A percentile compares a stretch with the other conserved stretches of the same genome.
These are phyloP conservation scores for Melanotaenia parkinsoni DNA, from an alignment of 2,797 vertebrate species.

Conservation along the genomic window DNA sequence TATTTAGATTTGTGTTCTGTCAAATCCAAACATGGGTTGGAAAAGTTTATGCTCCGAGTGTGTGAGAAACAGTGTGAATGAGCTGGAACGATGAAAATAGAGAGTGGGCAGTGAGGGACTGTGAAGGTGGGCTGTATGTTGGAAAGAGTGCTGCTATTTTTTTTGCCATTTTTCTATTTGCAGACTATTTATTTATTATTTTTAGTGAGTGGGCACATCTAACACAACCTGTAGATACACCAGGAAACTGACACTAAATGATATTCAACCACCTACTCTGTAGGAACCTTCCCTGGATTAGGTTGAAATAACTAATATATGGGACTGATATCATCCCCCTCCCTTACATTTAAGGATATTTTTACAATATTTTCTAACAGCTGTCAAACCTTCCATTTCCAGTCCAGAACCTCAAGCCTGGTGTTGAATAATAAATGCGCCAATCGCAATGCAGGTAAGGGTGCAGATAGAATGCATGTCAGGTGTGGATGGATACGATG, in stretches of 20 bases:
- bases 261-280: conserved; percentile 5
- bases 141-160: neutral
- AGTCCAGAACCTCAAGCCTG: conserved; percentile 26
- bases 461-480: conserved; percentile 33
- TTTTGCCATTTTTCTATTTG: neutral
- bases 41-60: neutral
- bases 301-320: conserved; percentile 24
- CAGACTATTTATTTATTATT: no score
- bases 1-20: neutral
- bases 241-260: neutral
- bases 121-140: neutral
- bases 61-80: neutral
- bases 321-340: neutral
- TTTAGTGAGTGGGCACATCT: neutral
- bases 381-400: conserved; percentile 39
- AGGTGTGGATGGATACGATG: conserved; percentile 49
- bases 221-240: neutral
- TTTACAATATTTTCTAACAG: conserved; percentile 4
- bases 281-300: conserved; percentile 10
- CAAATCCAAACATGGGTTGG: neutral
- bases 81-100: no score
- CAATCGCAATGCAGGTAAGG: conserved; percentile 36
- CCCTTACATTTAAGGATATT: conserved; percentile 21
- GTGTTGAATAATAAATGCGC: conserved; percentile 61
- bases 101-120: neutral